Evolutionary conservation across 1,140 invertebrate species (phyloP).

Genomic region (Drosophila hydei): DNA sequence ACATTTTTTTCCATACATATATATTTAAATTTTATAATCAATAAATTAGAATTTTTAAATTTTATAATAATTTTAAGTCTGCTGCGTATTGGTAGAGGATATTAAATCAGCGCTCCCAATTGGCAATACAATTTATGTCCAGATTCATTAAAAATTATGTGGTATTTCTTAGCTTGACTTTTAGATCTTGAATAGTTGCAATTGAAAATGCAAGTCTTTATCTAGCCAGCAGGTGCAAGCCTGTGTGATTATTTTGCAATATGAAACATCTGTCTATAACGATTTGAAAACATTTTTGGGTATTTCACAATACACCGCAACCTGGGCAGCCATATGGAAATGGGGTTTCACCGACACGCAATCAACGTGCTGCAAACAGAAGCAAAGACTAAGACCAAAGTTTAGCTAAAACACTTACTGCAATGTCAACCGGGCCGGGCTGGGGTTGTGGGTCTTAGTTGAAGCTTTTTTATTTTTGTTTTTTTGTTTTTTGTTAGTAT

Average conservation of each 20-base stretch:
- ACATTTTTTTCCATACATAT: no score
- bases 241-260: constrained; percentile 10
- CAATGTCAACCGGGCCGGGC: constrained; percentile 64
- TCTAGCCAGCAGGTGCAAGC: constrained; percentile 27
- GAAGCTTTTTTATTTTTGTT: background rate
- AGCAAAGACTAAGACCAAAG: constrained; percentile 4
- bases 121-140: background rate
- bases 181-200: background rate
- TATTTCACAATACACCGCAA: constrained; percentile 32
- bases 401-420: constrained; percentile 24
- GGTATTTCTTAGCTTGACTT: background rate
- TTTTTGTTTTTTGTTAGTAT: constrained; percentile 17
- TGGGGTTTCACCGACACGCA: constrained; percentile 66
- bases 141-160: background rate
- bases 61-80: background rate
- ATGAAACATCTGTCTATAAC: constrained; percentile 3
- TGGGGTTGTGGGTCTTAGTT: constrained; percentile 8
- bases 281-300: constrained; percentile 35
- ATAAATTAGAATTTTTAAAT: no score
- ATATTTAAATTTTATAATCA: no score
- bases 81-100: background rate
- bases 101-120: background rate
- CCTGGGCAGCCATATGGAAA: constrained; percentile 44
- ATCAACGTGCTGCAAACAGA: constrained; percentile 22
- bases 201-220: background rate